phyloP scores from a whole-genome alignment of 2,113 vertebrate genomes.

The Puntigrus tetrazona region DNA sequence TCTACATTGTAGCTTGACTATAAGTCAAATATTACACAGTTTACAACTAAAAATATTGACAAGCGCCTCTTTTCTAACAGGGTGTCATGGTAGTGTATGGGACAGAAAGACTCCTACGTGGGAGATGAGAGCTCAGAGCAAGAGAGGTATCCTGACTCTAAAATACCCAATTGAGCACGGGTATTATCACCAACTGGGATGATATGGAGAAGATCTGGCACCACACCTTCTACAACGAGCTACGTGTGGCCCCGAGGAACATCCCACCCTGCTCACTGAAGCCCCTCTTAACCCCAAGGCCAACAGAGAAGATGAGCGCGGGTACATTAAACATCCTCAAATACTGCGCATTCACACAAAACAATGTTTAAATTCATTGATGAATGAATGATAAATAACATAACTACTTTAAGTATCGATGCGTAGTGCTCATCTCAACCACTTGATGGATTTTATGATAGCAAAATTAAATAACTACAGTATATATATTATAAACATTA shows the following conservation, averaged over 20 bases:
- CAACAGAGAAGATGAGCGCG: conserved; percentile 87
- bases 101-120: conserved; percentile 88
- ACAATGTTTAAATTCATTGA: too few species aligned
- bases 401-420: too few species aligned
- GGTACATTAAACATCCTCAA: conserved; percentile 5
- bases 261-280: conserved; percentile 85
- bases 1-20: too few species aligned
- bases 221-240: conserved; percentile 88
- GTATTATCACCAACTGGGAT: conserved; percentile 89
- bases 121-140: conserved; percentile 89
- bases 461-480: too few species aligned
- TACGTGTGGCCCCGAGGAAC: conserved; percentile 87
- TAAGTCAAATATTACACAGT: too few species aligned
- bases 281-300: conserved; percentile 87
- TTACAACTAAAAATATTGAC: too few species aligned
- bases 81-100: conserved; percentile 89
- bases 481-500: too few species aligned
- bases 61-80: neutral
- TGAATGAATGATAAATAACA: too few species aligned
- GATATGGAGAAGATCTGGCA: conserved; percentile 91
- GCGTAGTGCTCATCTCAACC: too few species aligned
- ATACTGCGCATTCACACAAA: neutral
- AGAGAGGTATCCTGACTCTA: too few species aligned
- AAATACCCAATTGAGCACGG: too few species aligned
- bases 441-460: too few species aligned